Evolutionary conservation across 2,113 vertebrate genomes (phyloP), one percentile per base, ranked within the genome.

Genomic region (Ceuthmochares aereus): DNA sequence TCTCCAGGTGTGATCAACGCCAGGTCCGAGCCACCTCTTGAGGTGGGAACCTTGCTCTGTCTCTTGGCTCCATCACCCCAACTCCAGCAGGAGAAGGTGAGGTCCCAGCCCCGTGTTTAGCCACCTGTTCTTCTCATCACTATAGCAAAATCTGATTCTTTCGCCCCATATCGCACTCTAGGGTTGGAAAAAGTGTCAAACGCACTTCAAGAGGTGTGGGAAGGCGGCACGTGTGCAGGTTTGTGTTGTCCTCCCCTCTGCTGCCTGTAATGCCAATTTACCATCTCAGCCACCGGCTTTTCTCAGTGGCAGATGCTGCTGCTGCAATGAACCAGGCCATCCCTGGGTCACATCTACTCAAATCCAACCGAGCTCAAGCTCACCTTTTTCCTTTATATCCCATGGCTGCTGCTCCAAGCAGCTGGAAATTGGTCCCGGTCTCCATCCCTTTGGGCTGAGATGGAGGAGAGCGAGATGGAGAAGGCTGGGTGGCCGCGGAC

Each of bases 281-380:
- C 72, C 59, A 36, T 93, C 76, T 34, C 78, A 59, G 45, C 67
- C 63, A 15, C 69, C 6, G 11, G 81, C 49, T 96, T 95, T 95
- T 66, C 82, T 72, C 55, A 1, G 1, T 16, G 4, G 82, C 72
- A 88, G 95, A 51, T 59, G 93, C 69, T 92, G 80, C 86, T 94
- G 40, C 40, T 40, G 52, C n/a, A 42, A 45, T 63, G 72, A 96
- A n/a, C 54, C 37, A 75, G 34, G 36, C 91, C 74, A 72, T 58
- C 60, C 4, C 1, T 81, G 94, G 79, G 64, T 94, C 40, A 7
- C 45, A 89, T 92, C 49, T 85, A 30, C 66, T 83, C n/a, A 37
- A 8, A 62, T 79, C 36, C n/a, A 51, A 20, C 43, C 76, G 54
- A 43, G 73, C 43, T 49, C 36, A 68, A 15, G 45, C 54, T 68